Evolutionary conservation across 2,888 invertebrate species (phyloP).

Genomic region (Drosophila stalkeri): DNA sequence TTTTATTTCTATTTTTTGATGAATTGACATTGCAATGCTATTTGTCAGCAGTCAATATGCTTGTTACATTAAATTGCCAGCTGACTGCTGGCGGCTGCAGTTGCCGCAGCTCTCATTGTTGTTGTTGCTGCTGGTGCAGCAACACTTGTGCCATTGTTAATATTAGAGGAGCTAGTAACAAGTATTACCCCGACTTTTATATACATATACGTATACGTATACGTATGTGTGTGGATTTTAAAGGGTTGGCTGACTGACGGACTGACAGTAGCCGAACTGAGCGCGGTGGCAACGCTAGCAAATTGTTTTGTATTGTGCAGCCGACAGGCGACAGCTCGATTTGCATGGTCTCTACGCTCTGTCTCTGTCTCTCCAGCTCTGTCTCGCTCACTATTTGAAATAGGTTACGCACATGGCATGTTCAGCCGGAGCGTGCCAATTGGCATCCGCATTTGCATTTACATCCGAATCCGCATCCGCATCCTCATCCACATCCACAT

Average conservation of each 20-base stretch:
- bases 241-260: slow-evolving; percentile 57
- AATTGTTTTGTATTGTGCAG: slow-evolving; percentile 77
- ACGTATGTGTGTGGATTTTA: slow-evolving; percentile 44
- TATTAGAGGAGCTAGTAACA: slow-evolving; percentile 72
- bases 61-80: slow-evolving; percentile 84
- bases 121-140: slow-evolving; percentile 35
- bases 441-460: slow-evolving; percentile 44
- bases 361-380: slow-evolving; percentile 25
- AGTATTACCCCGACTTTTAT: slow-evolving; percentile 74
- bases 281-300: slow-evolving; percentile 58
- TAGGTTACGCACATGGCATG: slow-evolving; percentile 75
- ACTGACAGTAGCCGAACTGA: slow-evolving; percentile 24
- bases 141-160: slow-evolving; percentile 68
- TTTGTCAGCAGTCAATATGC: slow-evolving; percentile 85
- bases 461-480: slow-evolving; percentile 34
- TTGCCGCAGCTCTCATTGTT: slow-evolving; percentile 38
- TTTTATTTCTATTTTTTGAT: slow-evolving; percentile 73
- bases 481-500: slow-evolving; percentile 13
- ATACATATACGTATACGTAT: slow-evolving; percentile 61
- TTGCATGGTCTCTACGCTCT: slow-evolving; percentile 54
- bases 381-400: slow-evolving; percentile 50
- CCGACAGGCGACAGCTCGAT: slow-evolving; percentile 73
- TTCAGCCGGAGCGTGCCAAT: slow-evolving; percentile 66
- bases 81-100: slow-evolving; percentile 48
- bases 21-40: slow-evolving; percentile 85